Conservation (phyloP, 2,113 vertebrate genomes). For the Myiagra hebetior region DNA sequence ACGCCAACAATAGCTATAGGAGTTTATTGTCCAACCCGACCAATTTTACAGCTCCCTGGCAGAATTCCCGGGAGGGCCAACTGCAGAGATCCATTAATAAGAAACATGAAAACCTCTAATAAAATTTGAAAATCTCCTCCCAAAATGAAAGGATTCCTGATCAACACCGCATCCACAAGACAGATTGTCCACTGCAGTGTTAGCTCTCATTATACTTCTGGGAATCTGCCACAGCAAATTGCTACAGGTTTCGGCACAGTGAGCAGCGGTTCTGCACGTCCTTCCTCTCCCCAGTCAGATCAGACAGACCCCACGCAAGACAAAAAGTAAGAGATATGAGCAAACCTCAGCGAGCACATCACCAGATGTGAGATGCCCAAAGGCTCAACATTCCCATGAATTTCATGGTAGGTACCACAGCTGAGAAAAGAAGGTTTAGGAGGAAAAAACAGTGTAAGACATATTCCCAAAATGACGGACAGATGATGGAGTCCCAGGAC, state of each 20-base stretch:
- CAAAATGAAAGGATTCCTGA: background rate
- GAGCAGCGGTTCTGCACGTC: background rate
- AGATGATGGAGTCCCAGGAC: background rate
- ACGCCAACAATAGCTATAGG: background rate
- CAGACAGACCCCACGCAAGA: background rate
- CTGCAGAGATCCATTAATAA: background rate
- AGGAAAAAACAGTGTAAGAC: background rate
- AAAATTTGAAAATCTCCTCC: background rate
- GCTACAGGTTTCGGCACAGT: background rate
- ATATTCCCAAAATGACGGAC: fast-evolving
- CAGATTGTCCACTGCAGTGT: background rate
- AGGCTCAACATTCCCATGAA: background rate
- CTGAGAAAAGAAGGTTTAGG: background rate
- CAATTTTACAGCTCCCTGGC: background rate
- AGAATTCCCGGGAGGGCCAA: slow-evolving; percentile 19
- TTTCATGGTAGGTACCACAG: background rate
- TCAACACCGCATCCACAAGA: background rate
- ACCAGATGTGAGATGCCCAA: background rate
- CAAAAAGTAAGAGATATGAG: background rate
- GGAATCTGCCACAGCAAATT: background rate
- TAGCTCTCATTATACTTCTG: background rate
- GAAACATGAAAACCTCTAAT: background rate
- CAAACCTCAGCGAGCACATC: background rate
- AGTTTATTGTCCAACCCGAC: background rate
- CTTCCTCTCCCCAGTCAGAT: background rate